These are phyloP conservation scores for Euzophera pinguis DNA, from an alignment of 2,888 invertebrate species.

Conservation along the genomic window DNA sequence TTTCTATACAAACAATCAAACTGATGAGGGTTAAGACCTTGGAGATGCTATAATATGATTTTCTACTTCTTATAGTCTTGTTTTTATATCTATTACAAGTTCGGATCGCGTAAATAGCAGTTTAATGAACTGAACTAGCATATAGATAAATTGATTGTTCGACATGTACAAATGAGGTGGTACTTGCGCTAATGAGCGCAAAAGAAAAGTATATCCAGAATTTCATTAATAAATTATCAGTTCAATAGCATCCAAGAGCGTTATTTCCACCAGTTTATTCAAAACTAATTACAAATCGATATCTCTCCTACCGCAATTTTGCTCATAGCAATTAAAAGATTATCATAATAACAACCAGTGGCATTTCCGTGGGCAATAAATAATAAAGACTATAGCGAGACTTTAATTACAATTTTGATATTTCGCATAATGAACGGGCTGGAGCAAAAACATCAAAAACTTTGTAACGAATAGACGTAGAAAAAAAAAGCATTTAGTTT, in stretches of 20 bases:
- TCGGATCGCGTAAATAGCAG: background rate
- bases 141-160: too few relatives aligned
- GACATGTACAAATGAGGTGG: background rate
- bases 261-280: background rate
- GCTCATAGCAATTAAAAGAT: conserved; percentile 25
- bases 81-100: background rate
- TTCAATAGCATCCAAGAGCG: background rate
- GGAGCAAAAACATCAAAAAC: conserved; percentile 43
- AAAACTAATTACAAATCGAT: conserved; percentile 1
- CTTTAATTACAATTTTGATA: conserved; percentile 38
- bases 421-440: conserved; percentile 47
- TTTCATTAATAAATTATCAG: background rate
- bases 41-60: background rate
- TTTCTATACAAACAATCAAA: background rate
- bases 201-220: too few relatives aligned
- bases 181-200: background rate
- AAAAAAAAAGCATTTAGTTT: conserved; percentile 34
- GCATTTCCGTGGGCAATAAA: conserved; percentile 45
- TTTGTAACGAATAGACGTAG: conserved; percentile 23
- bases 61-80: background rate
- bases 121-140: too few relatives aligned
- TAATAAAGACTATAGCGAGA: conserved; percentile 31
- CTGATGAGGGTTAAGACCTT: background rate
- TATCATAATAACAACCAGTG: conserved; percentile 38
- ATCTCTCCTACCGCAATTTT: background rate